phyloP scores from a whole-genome alignment of 2,797 vertebrate genomes.

The Anguilla marmorata region DNA sequence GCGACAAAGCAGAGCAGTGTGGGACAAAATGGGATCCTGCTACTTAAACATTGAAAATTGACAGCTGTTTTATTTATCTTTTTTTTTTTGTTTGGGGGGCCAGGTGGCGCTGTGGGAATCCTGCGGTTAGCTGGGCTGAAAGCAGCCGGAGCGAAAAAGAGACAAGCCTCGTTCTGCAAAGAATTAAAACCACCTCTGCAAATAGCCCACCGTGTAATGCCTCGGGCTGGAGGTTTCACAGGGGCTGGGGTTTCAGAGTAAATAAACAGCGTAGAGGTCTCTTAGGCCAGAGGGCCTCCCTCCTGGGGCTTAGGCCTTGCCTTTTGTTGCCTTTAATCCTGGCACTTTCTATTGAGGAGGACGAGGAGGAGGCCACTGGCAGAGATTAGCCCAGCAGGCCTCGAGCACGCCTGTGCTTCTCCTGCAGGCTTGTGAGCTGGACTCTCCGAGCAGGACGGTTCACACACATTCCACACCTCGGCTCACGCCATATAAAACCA shows the following conservation, averaged over 20 bases:
- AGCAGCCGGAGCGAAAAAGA: constrained; percentile 57
- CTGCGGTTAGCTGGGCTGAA: constrained; percentile 52
- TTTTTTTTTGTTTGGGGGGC: constrained; percentile 24
- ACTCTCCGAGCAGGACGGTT: constrained; percentile 53
- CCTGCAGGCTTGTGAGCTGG: constrained; percentile 50
- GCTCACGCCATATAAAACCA: constrained; percentile 55
- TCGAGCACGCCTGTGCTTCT: constrained; percentile 58
- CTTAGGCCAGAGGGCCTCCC: constrained; percentile 66
- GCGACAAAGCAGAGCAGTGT: constrained; percentile 37
- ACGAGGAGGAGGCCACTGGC: constrained; percentile 64
- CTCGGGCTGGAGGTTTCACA: constrained; percentile 74
- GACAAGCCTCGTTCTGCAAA: constrained; percentile 68
- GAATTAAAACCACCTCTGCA: constrained; percentile 77
- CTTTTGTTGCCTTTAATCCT: constrained; percentile 72
- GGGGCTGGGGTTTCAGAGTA: constrained; percentile 76
- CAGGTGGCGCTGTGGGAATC: constrained; percentile 54
- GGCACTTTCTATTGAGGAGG: constrained; percentile 65
- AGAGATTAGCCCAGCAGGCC: constrained; percentile 64
- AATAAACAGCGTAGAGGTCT: constrained; percentile 79
- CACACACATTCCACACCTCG: constrained; percentile 63
- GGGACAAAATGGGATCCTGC: constrained; percentile 66
- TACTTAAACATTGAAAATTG: constrained; percentile 68
- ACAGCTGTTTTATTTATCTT: constrained; percentile 62
- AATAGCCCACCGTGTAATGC: constrained; percentile 70
- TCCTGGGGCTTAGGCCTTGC: constrained; percentile 68